Conservation (phyloP, 2,888 invertebrate genomes). For the Acrobasis consociella region DNA sequence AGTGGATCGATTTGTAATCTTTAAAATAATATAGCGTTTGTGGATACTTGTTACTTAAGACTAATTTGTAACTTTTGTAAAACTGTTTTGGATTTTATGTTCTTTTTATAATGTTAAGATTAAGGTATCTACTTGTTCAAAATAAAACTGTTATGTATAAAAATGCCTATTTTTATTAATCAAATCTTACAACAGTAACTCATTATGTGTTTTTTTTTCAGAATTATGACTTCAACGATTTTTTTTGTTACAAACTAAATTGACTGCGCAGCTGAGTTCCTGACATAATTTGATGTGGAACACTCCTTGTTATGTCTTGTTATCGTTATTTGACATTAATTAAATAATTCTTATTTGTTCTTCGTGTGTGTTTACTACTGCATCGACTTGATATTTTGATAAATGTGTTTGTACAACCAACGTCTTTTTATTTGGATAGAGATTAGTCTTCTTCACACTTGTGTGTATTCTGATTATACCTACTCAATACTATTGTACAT, state of each 20-base stretch:
- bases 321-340: conserved; percentile 51
- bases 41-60: too few relatives aligned
- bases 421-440: conserved; percentile 46
- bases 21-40: neutral
- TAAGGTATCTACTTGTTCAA: too few relatives aligned
- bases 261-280: too few relatives aligned
- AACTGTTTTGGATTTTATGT: too few relatives aligned
- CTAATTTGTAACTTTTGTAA: too few relatives aligned
- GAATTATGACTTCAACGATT: neutral
- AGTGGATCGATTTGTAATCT: too few relatives aligned
- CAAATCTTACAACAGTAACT: too few relatives aligned
- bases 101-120: too few relatives aligned
- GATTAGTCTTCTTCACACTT: neutral
- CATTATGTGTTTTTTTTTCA: neutral
- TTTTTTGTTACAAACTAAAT: neutral
- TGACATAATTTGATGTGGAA: conserved; percentile 24
- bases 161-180: too few relatives aligned
- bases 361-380: conserved; percentile 49
- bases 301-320: conserved; percentile 37
- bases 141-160: too few relatives aligned
- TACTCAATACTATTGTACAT: too few relatives aligned
- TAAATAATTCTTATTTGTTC: conserved; percentile 53
- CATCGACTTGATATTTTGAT: conserved; percentile 49
- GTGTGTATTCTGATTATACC: neutral
- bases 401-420: conserved; percentile 44